phyloP scores from a whole-genome alignment of 2,797 vertebrate genomes.

The Malacoraja senta region DNA sequence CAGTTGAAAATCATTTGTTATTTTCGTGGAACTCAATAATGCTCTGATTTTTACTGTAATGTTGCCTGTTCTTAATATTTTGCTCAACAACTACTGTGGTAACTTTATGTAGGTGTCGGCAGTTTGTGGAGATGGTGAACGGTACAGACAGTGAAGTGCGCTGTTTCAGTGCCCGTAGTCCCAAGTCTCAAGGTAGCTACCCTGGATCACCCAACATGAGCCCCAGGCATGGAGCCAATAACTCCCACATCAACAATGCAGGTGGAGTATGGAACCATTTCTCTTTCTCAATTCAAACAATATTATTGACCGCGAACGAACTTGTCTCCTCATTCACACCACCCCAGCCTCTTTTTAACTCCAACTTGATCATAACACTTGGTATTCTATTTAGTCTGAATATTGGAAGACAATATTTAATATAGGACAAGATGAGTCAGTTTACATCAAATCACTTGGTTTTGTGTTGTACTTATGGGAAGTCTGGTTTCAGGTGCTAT shows the following conservation, averaged over 20 bases:
- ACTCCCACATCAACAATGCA: constrained; percentile 74
- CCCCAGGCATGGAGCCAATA: constrained; percentile 76
- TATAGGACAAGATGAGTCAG: not conserved
- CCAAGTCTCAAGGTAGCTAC: constrained; percentile 92
- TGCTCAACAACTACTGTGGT: not conserved
- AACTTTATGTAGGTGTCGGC: constrained; percentile 73
- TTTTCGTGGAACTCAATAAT: not conserved
- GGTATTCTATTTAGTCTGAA: not conserved
- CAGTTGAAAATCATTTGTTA: not conserved
- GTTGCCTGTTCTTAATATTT: not conserved
- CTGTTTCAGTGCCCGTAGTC: constrained; percentile 81
- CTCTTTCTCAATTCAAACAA: not conserved
- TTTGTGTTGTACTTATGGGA: not conserved
- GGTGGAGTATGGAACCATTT: constrained; percentile 56
- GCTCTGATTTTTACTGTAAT: not conserved
- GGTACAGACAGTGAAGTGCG: constrained; percentile 94
- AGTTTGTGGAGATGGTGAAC: constrained; percentile 98
- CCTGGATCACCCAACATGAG: constrained; percentile 83
- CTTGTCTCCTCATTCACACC: not conserved
- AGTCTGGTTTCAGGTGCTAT: not conserved
- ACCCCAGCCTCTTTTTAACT: not conserved
- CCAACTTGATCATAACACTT: too few relatives aligned
- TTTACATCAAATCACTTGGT: not conserved
- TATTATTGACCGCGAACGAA: not conserved
- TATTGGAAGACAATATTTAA: not conserved